These are phyloP conservation scores for Ispidina lecontei DNA, from an alignment of 2,797 vertebrate species.

Conservation along the genomic window DNA sequence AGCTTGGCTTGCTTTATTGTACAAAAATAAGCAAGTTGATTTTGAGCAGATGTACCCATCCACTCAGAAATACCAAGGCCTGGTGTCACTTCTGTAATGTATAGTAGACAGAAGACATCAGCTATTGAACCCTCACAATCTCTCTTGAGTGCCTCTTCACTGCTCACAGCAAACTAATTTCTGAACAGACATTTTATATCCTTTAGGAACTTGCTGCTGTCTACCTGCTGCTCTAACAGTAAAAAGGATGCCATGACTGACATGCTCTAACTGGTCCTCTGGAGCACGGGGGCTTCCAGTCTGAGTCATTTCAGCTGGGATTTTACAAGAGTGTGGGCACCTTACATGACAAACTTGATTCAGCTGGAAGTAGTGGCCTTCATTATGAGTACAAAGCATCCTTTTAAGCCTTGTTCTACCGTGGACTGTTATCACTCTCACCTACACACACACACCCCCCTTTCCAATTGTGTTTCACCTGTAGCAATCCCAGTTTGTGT, in stretches of 20 bases:
- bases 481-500: not conserved
- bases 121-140: not conserved
- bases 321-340: accelerated
- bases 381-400: not conserved
- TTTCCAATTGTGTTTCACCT: not conserved
- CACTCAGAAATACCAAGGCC: not conserved
- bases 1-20: not conserved
- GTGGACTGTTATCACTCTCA: not conserved
- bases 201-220: not conserved
- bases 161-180: not conserved
- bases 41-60: accelerated
- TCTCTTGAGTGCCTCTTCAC: not conserved
- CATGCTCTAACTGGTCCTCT: not conserved
- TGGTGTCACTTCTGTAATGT: not conserved
- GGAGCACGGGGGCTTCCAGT: not conserved
- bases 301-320: not conserved
- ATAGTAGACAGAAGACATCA: not conserved
- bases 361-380: not conserved
- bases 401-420: not conserved
- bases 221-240: not conserved
- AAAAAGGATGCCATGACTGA: not conserved
- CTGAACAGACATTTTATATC: not conserved
- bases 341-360: not conserved
- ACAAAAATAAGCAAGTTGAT: not conserved
- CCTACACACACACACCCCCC: accelerated